Percentiles rank a stretch among this genome's conserved stretches.
These are phyloP conservation scores for Halcyon senegalensis DNA, from an alignment of 2,113 vertebrate species.

Conservation along the genomic window DNA sequence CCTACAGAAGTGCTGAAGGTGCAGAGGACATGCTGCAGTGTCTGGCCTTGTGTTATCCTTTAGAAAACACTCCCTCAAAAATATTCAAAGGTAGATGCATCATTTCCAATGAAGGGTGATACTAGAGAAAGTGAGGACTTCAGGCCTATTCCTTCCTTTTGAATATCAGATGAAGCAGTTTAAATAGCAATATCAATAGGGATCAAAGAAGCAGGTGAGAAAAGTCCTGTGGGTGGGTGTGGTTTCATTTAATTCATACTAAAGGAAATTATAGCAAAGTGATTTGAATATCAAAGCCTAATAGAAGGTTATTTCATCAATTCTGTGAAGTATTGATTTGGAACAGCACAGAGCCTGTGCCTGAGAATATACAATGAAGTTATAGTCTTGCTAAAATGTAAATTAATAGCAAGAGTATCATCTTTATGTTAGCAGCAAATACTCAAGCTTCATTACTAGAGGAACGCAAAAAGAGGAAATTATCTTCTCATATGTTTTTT, in stretches of 20 bases:
- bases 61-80: neutral
- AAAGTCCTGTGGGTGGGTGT: neutral
- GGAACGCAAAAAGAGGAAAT: neutral
- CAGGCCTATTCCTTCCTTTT: neutral
- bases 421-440: neutral
- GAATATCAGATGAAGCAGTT: neutral
- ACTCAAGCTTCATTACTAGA: neutral
- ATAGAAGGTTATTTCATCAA: neutral
- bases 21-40: accelerated
- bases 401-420: neutral
- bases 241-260: neutral
- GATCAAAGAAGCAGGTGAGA: neutral
- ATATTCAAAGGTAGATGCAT: neutral
- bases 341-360: neutral
- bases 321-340: constrained; percentile 7
- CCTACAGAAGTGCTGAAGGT: neutral
- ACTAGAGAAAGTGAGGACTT: neutral
- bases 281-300: neutral
- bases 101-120: neutral
- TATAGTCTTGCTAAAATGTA: neutral
- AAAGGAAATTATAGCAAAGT: neutral
- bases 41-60: neutral
- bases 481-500: neutral
- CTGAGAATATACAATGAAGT: neutral
- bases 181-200: neutral